Evolutionary conservation across 1,140 invertebrate species (phyloP), one percentile per base, ranked within the genome.

Genomic region (Heliconius congener): DNA sequence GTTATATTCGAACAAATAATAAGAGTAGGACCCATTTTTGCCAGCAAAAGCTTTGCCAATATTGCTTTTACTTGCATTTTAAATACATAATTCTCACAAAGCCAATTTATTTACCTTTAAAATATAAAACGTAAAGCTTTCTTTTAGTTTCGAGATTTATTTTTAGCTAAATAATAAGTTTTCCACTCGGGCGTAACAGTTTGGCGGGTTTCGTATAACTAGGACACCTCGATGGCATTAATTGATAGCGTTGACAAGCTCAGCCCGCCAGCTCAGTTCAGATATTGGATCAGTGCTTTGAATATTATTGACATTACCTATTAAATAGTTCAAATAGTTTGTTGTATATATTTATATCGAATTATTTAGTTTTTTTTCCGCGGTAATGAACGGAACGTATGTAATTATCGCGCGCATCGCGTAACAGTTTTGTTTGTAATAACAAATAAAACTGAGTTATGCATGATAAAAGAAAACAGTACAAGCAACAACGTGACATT

Each of bases 191-290:
- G 71, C 42, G 73, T 78, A 78, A 76, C 77, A 74, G 77, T 77
- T 79, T 80, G 86, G 81, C 84, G 70, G 70, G 76, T 87, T 90
- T 89, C 82, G 86, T 88, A 83, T 86, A 88, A 87, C 84, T 90
- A 86, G 87, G 86, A 85, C 89, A 87, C 84, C 83, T 82, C 84
- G 88, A 90, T 87, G 86, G 83, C 85, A 88, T 86, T 90, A 90
- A 90, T 90, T 89, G 88, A 91, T 91, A 89, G 85, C 85, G 86
- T 86, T 89, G 86, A 90, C 88, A 87, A 87, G 78, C 82, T 82
- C 50, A 74, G 80, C 39, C 71, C 39, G 81, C 76, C 79, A 78
- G 83, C 80, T 84, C 83, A 75, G 79, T 66, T 70, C 73, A 55
- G 74, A 76, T 81, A 71, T 74, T 78, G 74, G 72, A 78, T 46